phyloP scores from a whole-genome alignment of 2,797 vertebrate genomes.

The Acanthopagrus latus region DNA sequence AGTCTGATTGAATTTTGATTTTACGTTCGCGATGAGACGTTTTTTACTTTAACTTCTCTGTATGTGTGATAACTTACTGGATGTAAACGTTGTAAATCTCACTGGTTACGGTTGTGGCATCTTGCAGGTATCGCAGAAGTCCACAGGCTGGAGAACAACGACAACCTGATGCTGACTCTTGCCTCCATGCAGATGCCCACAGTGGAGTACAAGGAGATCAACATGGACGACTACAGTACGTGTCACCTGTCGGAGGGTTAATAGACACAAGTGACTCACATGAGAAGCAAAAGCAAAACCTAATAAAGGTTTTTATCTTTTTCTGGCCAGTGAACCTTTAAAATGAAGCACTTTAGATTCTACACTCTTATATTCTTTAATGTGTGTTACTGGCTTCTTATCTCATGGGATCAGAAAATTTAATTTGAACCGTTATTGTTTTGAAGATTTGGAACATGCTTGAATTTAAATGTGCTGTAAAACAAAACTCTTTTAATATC shows the following conservation, averaged over 20 bases:
- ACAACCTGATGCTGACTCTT: conserved; percentile 86
- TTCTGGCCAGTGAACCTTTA: too few species aligned
- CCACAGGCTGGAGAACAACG: conserved; percentile 91
- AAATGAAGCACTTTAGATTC: not conserved
- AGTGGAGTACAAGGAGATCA: conserved; percentile 90
- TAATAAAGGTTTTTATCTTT: too few species aligned
- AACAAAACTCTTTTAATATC: too few species aligned
- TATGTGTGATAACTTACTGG: not conserved
- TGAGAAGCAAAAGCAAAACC: not conserved
- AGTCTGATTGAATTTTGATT: too few species aligned
- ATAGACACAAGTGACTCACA: too few species aligned
- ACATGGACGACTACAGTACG: conserved; percentile 94
- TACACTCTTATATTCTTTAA: too few species aligned
- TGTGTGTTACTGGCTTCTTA: too few species aligned
- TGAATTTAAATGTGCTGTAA: too few species aligned
- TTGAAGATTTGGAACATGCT: too few species aligned
- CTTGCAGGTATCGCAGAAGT: conserved; percentile 84
- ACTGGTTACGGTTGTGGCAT: accelerated
- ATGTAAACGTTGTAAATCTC: not conserved
- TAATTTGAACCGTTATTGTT: too few species aligned
- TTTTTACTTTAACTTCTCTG: not conserved
- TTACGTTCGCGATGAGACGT: too few species aligned
- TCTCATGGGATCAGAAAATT: too few species aligned
- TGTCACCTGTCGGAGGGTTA: not conserved
- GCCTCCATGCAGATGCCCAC: conserved; percentile 93